Evolutionary conservation across 2,113 vertebrate genomes (phyloP), one percentile per base, ranked within the genome.

Genomic region (Neofelis nebulosa): DNA sequence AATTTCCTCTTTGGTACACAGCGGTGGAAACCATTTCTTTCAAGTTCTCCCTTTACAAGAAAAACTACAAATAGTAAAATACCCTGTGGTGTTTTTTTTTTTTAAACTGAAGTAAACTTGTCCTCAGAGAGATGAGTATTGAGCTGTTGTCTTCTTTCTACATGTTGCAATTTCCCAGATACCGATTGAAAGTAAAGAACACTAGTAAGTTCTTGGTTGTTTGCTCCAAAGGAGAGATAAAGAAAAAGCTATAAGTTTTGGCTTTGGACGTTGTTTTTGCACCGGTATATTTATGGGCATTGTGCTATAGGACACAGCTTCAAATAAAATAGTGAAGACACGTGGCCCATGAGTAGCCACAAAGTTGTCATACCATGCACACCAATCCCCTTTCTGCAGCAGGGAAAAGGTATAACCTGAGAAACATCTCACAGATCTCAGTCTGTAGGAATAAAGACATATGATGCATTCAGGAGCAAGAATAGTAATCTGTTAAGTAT

Each of bases 41-140:
- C 63, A 97, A 95, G 73, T 86, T 89, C 91, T 93, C 63, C 36
- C 36, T 96, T 95, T 93, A 97, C 38, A 81, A 95, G 93, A 94
- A 97, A 94, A 83, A 63, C 89, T 95, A 33, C 83, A 96, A 97
- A 96, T 27, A 69, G 61, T 93, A 89, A 97, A 98, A 89, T 84
- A 38, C 5, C n/a, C 80, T 27, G 48, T 50, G 36, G 16, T 27
- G 9, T 7, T 38, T 65, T 33, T 19, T 57, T 57, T 57, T 25
- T 88, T 95, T 45, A 14, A 74, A 78, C 45, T 61, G 14, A 79
- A 66, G 12, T 82, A 95, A 86, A 36, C 27, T 63, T 78, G 36
- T 25, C 61, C 50, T 50, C 29, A 13, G 74, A 41, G n/a, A 91
- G 25, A 48, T 27, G 73, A 23, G 10, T 91, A 69, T 73, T 83